Percentiles rank a stretch among this genome's conserved stretches.
Conservation (phyloP, 1,140 invertebrate genomes). For the Stenopsyche tienmushanensis region DNA sequence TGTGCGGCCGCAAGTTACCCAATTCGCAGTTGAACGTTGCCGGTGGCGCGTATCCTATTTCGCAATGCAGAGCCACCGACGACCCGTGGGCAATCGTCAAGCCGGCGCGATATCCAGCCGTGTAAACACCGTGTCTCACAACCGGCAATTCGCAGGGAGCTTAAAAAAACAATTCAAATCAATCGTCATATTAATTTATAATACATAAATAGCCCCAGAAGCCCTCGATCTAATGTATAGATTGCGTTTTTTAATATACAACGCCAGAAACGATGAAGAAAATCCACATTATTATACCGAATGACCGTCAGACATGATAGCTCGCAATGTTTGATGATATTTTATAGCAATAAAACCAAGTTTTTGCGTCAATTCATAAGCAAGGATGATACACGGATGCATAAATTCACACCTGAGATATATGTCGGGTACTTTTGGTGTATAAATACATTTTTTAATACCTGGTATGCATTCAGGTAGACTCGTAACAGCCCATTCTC, state of each 20-base stretch:
- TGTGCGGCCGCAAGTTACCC: conserved; percentile 60
- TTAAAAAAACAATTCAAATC: conserved; percentile 43
- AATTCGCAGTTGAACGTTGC: conserved; percentile 65
- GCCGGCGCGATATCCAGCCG: conserved; percentile 72
- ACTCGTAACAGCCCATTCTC: conserved; percentile 72
- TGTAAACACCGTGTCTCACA: conserved; percentile 71
- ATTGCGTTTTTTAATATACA: too few relatives aligned
- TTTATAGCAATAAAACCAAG: too few relatives aligned
- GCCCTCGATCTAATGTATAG: too few relatives aligned
- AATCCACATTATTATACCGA: too few relatives aligned
- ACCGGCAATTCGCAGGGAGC: conserved; percentile 74
- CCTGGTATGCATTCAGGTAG: conserved; percentile 76
- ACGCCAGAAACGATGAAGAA: too few relatives aligned
- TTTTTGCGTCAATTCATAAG: too few relatives aligned
- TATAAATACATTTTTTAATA: too few relatives aligned
- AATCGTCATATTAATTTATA: background rate
- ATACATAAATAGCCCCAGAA: conserved; percentile 11
- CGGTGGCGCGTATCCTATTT: conserved; percentile 59
- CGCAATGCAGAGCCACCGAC: conserved; percentile 66
- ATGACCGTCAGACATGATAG: too few relatives aligned
- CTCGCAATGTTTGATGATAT: too few relatives aligned
- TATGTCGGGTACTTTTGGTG: too few relatives aligned
- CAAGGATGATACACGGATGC: too few relatives aligned
- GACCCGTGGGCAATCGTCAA: conserved; percentile 78
- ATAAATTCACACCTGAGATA: too few relatives aligned